These are phyloP conservation scores for Parnassius glacialis DNA, from an alignment of 2,888 invertebrate genomes.

Conservation along the genomic window DNA sequence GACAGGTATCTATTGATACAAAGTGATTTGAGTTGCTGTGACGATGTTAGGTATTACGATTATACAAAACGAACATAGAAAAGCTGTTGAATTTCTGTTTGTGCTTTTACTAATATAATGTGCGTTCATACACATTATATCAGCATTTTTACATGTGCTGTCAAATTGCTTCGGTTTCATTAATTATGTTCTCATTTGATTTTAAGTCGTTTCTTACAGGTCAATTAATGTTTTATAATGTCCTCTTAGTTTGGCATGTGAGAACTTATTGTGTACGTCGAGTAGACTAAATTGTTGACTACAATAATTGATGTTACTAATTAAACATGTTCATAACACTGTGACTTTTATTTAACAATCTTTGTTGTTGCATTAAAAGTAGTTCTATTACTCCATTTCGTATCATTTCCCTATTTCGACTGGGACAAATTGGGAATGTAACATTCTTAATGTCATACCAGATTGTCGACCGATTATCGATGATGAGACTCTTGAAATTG, in stretches of 20 bases:
- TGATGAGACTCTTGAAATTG: too few relatives aligned
- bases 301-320: constrained; percentile 73
- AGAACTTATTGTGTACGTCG: constrained; percentile 51
- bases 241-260: constrained; percentile 42
- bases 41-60: constrained; percentile 42
- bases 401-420: too few relatives aligned
- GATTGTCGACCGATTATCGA: too few relatives aligned
- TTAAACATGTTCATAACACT: constrained; percentile 69
- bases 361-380: too few relatives aligned
- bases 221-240: constrained; percentile 45
- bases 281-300: constrained; percentile 66
- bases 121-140: constrained; percentile 18
- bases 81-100: constrained; percentile 32
- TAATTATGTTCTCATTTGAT: constrained; percentile 37
- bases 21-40: constrained; percentile 77
- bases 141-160: constrained; percentile 19
- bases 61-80: constrained; percentile 38
- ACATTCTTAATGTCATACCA: too few relatives aligned
- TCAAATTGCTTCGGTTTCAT: constrained; percentile 26
- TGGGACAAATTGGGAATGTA: too few relatives aligned
- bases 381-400: too few relatives aligned
- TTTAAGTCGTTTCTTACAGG: constrained; percentile 40
- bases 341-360: constrained; percentile 36
- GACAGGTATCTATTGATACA: constrained; percentile 62
- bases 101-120: constrained; percentile 21